Percentiles rank a stretch among this genome's conserved stretches.
These are phyloP conservation scores for Donacobius atricapilla DNA, from an alignment of 2,113 vertebrate species.

Conservation along the genomic window DNA sequence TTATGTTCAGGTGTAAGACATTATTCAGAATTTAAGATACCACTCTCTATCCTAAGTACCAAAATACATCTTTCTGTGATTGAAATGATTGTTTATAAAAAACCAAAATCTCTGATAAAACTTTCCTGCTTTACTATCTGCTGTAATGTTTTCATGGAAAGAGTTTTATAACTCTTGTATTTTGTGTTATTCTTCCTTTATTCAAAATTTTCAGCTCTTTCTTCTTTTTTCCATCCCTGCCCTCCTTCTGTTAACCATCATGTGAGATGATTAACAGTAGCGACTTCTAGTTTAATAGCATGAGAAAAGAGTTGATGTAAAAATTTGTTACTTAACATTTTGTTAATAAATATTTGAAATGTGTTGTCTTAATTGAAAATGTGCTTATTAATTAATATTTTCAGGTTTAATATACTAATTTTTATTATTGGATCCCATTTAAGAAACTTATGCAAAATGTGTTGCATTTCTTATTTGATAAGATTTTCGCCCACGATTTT, in stretches of 20 bases:
- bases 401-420: not conserved
- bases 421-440: not conserved
- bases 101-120: not conserved
- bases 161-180: not conserved
- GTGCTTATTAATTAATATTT: not conserved
- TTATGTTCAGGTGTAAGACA: not conserved
- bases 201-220: not conserved
- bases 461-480: not conserved
- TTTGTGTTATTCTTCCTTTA: not conserved
- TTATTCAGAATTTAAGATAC: not conserved
- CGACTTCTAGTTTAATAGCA: accelerated
- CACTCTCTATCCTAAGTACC: not conserved
- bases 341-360: not conserved
- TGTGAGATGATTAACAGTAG: not conserved
- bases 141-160: not conserved
- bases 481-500: not conserved
- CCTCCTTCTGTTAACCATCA: not conserved
- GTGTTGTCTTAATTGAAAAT: not conserved
- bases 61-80: not conserved
- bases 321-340: not conserved
- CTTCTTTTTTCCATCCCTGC: not conserved
- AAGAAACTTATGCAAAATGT: not conserved
- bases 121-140: not conserved
- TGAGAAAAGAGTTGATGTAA: not conserved
- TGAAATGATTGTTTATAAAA: not conserved